These are phyloP conservation scores for Oreonectes daqikongensis DNA, from an alignment of 2,797 vertebrate species.

Conservation along the genomic window DNA sequence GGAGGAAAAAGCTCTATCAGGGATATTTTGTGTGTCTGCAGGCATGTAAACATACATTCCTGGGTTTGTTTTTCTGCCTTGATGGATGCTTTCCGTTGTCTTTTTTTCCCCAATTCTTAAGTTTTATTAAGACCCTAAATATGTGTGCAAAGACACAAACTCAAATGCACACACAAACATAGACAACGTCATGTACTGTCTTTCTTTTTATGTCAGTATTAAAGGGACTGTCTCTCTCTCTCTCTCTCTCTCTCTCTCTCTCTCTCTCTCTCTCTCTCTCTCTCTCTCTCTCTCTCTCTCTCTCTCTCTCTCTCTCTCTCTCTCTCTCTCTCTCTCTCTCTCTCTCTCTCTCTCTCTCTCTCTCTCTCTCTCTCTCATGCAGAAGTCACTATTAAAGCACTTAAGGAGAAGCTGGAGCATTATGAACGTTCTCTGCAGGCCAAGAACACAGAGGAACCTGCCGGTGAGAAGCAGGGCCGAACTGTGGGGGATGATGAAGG, in stretches of 20 bases:
- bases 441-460: constrained; percentile 83
- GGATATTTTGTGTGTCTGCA: constrained; percentile 34
- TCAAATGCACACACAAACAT: too few relatives aligned
- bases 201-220: too few relatives aligned
- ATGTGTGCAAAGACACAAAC: too few relatives aligned
- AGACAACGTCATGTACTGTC: too few relatives aligned
- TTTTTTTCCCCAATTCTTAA: neutral
- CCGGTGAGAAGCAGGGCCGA: constrained; percentile 73
- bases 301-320: too few relatives aligned
- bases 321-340: too few relatives aligned
- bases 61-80: neutral
- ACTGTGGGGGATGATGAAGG: constrained; percentile 80
- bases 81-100: constrained; percentile 7
- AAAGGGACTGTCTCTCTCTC: too few relatives aligned
- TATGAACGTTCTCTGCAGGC: constrained; percentile 85
- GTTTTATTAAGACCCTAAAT: too few relatives aligned
- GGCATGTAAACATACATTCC: constrained; percentile 15
- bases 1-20: constrained; percentile 46
- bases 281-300: too few relatives aligned
- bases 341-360: constrained; percentile 46
- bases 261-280: too few relatives aligned
- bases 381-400: constrained; percentile 92
- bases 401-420: constrained; percentile 89
- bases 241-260: too few relatives aligned
- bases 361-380: constrained; percentile 65